Evolutionary conservation across 2,888 invertebrate species (phyloP).

Genomic region (Machimus atricapillus): DNA sequence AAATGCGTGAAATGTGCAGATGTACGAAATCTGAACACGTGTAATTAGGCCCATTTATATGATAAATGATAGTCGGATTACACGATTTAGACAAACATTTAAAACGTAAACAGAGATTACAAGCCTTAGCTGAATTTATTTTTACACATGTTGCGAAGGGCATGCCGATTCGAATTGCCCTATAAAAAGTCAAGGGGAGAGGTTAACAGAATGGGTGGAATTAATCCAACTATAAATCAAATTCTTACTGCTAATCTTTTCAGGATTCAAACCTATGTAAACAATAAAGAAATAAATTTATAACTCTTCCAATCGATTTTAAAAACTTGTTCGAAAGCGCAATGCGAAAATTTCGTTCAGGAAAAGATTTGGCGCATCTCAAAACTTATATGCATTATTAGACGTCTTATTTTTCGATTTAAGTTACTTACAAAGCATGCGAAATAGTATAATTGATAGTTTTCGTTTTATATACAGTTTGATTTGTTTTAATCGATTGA

Average conservation of each 20-base stretch:
- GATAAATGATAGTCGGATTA: slow-evolving; percentile 48
- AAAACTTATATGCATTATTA: too few relatives aligned
- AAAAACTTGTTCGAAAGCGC: neutral
- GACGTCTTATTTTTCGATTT: too few relatives aligned
- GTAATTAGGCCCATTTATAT: neutral
- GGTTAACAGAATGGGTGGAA: neutral
- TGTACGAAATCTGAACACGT: neutral
- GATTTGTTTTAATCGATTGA: too few relatives aligned
- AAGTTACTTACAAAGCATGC: too few relatives aligned
- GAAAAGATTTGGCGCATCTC: too few relatives aligned
- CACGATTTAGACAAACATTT: slow-evolving; percentile 42
- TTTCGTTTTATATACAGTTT: too few relatives aligned
- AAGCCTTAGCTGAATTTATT: slow-evolving; percentile 56
- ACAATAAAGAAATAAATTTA: neutral
- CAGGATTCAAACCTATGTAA: neutral
- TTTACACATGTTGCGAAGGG: slow-evolving; percentile 57
- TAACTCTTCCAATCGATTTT: neutral
- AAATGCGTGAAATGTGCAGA: neutral
- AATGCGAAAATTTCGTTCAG: neutral
- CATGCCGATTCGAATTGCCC: neutral
- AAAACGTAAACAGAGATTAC: slow-evolving; percentile 60
- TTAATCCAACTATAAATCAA: neutral
- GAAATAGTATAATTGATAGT: too few relatives aligned
- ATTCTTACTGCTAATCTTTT: neutral
- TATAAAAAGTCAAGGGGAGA: neutral